Evolutionary conservation across 2,888 invertebrate species (phyloP), one percentile per base, ranked within the genome.

Genomic region (Andrena chrysosceles): DNA sequence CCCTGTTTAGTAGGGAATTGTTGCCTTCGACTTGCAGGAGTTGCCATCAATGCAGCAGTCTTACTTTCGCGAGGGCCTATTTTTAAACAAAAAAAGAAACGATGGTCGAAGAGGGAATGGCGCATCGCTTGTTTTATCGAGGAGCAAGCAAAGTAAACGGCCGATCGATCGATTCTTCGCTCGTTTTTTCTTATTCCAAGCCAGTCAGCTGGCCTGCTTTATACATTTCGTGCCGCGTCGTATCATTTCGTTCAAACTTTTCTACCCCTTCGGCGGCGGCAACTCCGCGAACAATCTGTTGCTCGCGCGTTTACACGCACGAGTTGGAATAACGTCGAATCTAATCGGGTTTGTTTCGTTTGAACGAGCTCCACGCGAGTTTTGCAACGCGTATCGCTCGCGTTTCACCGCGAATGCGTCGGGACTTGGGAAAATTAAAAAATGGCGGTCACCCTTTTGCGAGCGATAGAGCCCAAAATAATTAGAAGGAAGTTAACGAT

Each of bases 271-370:
- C 20, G 23, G 23, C 23, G 1, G 23, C 7, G 31, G 31, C 33
- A 62, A 62, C 31, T 62, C 23, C 23, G 2, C 0, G 62, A 35
- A 63, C 62, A 63, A 63, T 63, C 62, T 63, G 62, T 63, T 63
- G 62, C 33, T 63, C 62, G 35, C 20, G 33, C 62, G 2, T 16
- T 56, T 56, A 26, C 23, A 56, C 10, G 56, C 20, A 56, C 8
- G 23, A 56, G 56, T 56, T 56, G 20, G 10, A 8, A 23, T 23
- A 23, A 26, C 56, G 23, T 63, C 42, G 35, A 42, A 62, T 7
- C n/a, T 20, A 29, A 62, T 60, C 29, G 3, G 8, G 60, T 62
- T 60, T 29, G n/a, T 29, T 48, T 26, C 48, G 23, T 35, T 16
- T 13, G 23, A 56, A n/a, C 16, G 68, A 33, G 54, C 6, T 54